Evolutionary conservation across 2,888 invertebrate genomes (phyloP).

Genomic region (Plebejus melissa): DNA sequence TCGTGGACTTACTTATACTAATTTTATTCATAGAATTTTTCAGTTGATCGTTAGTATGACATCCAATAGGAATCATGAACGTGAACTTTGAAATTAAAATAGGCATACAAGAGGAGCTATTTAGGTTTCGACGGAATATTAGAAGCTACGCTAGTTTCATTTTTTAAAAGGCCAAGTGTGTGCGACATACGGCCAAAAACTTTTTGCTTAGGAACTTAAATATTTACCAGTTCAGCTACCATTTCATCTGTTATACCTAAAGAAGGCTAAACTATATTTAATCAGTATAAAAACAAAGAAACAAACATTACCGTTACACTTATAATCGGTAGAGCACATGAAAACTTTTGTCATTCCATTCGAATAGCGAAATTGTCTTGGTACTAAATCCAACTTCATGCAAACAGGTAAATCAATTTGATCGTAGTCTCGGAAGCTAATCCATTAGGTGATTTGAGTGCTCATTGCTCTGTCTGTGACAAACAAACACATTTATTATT

Average conservation of each 20-base stretch:
- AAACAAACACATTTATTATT: constrained; percentile 21
- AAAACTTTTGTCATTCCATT: constrained; percentile 9
- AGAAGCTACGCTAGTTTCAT: too few species aligned
- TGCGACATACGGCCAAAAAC: too few species aligned
- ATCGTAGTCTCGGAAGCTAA: constrained; percentile 34
- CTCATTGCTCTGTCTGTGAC: constrained; percentile 12
- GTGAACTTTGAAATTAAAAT: background rate
- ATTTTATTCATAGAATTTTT: constrained; percentile 27
- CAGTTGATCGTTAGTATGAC: background rate
- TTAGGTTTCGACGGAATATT: background rate
- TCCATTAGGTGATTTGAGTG: constrained; percentile 35
- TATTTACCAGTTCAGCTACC: too few species aligned
- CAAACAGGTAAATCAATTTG: constrained; percentile 34
- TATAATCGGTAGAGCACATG: background rate
- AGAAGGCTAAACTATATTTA: too few species aligned
- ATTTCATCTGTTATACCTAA: too few species aligned
- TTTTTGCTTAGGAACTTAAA: too few species aligned
- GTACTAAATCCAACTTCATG: constrained; percentile 32
- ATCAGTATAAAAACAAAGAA: background rate
- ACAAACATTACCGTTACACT: background rate
- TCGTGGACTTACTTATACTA: background rate
- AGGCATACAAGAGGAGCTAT: background rate
- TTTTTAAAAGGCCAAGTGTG: too few species aligned
- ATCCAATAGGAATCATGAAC: background rate
- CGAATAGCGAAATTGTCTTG: background rate